Base-by-base conservation (phyloP, 2,797 vertebrate genomes). In the Coregonus ussuriensis region DNA sequence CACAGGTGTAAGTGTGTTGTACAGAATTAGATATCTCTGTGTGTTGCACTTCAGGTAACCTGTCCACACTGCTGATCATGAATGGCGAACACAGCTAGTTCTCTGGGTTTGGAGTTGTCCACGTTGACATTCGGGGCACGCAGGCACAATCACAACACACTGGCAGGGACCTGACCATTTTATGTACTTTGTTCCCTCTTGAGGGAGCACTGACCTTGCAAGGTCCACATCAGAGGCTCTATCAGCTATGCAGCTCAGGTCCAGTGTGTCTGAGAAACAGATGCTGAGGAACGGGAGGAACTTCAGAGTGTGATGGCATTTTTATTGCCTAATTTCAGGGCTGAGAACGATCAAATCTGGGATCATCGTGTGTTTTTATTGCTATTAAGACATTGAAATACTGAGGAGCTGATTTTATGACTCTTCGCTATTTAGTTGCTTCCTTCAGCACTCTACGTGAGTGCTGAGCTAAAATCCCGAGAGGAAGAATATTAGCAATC, bases 291-390 rank as follows among this genome's bases (percentile, higher is more conserved):
- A 4, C 3, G 0, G 18, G 6, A 35, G n/a, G 11, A 41, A 18
- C n/a, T 54, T 70, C 25, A n/a, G 25, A 75, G 41, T n/a, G 37
- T 18, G 25, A 63, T 65, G 33, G 54, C 73, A 15, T 13, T 63
- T 59, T 54, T 68, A 54, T 75, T 16, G 29, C 21, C 14, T 68
- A 25, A 14, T 21, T 16, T 29, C 1, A 35, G 72, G 35, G 1
- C 1, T 53, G 37, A n/a, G 51, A 74, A 53, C 0, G 0, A 68
- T 53, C 29, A 37, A 78, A 78, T 72, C 56, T 37, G 4, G 51
- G 11, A 72, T 78, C 69, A 77, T 77, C 4, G 25, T 18, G 29
- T 76, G 69, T 33, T 71, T 62, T 41, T 14, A 33, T 62, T 29
- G 14, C 75, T 31, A 21, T n/a, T 18, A 74, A 79, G 41, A 41